Evolutionary conservation across 1,140 invertebrate species (phyloP), one percentile per base, ranked within the genome.

Genomic region (Uloborus diversus): DNA sequence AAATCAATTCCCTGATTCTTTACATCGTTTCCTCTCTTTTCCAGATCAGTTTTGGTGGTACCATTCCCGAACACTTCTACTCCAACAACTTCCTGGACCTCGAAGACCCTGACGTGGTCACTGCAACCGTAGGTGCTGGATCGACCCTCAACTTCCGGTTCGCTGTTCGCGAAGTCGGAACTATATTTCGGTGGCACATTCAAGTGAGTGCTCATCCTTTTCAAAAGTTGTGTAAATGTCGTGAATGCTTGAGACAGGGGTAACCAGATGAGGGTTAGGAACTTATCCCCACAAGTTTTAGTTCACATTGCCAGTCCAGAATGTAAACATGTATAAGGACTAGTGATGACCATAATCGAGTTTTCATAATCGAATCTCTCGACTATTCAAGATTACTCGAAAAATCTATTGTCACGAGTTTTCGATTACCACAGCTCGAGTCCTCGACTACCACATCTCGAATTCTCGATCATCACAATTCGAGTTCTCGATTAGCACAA

Each of bases 31-130:
- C 7, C 9, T 53, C 56, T 59, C 25, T 25, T 27, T 59, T 3
- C 14, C 3, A 78, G 73, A 37, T 78, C 42, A 35, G 73, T 9
- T 37, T 27, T 9, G 73, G 73, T 5, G 73, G 61, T 1, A 56
- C 14, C 11, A 66, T 78, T 37, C 61, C 62, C 1, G 49, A 78
- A 13, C 13, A 14, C 4, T 65, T 49, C 17, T 78, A 65, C 28
- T 23, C 62, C 0, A 28, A n/a, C 3, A n/a, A 51, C 28, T 66
- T 56, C 7, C 27, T 78, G 5, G 28, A 37, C 13, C 47, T 25
- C 2, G 25, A 37, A 4, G 73, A 78, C 17, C 59, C 59, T 13
- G 61, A 57, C 5, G 73, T 78, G 2, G 23, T 66, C n/a, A 13
- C 17, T 17, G 47, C 25, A 0, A 78, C 49, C 28, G 47, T 78